phyloP scores from a whole-genome alignment of 2,888 invertebrate genomes.

The Pandemis heparana region DNA sequence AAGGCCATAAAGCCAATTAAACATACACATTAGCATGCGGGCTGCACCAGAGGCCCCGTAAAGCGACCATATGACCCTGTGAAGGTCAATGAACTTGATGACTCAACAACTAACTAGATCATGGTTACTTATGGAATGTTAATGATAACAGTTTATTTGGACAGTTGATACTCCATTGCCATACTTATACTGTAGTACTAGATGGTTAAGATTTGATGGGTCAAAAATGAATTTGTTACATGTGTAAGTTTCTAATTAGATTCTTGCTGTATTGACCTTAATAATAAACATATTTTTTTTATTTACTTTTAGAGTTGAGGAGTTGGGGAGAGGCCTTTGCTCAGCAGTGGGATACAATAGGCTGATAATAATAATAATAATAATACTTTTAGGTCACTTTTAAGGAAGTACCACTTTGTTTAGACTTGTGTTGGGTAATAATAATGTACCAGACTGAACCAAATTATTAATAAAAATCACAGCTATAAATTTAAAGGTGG shows the following conservation, averaged over 20 bases:
- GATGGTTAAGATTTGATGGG: neutral
- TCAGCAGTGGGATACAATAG: too few species aligned
- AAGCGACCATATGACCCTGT: constrained; percentile 30
- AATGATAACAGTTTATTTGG: constrained; percentile 19
- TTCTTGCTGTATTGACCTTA: neutral
- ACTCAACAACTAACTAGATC: constrained; percentile 45
- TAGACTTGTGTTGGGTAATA: too few species aligned
- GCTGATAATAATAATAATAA: too few species aligned
- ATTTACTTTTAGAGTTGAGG: too few species aligned
- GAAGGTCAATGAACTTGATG: constrained; percentile 51
- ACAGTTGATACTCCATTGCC: neutral
- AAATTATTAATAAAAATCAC: too few species aligned
- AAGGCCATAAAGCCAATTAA: constrained; percentile 5
- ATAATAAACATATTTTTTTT: neutral
- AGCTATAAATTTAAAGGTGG: too few species aligned
- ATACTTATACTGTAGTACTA: neutral
- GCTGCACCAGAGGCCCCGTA: constrained; percentile 2
- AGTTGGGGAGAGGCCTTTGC: too few species aligned
- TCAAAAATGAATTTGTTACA: too few species aligned
- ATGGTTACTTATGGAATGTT: constrained; percentile 12
- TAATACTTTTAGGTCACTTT: too few species aligned
- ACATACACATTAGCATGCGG: constrained; percentile 21
- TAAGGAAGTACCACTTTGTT: too few species aligned
- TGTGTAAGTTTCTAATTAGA: neutral
- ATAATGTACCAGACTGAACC: too few species aligned